These are phyloP conservation scores for Temnothorax curvispinosus DNA, from an alignment of 1,140 invertebrate genomes.

Conservation along the genomic window DNA sequence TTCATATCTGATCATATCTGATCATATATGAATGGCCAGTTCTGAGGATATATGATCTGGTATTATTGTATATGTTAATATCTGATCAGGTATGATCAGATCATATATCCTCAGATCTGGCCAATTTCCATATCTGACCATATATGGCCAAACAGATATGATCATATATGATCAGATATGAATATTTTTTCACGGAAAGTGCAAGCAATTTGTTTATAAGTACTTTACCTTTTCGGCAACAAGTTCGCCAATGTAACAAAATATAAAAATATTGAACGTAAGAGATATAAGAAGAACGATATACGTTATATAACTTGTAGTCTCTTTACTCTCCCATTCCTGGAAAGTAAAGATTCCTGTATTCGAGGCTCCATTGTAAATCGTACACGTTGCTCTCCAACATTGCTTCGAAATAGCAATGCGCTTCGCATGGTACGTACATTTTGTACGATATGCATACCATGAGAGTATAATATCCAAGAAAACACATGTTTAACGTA, in stretches of 20 bases:
- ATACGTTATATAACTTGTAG: slow-evolving; percentile 60
- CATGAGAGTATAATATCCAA: slow-evolving; percentile 67
- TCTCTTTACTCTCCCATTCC: slow-evolving; percentile 65
- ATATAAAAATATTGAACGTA: slow-evolving; percentile 75
- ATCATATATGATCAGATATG: too few relatives aligned
- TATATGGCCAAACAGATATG: too few relatives aligned
- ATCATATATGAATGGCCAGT: too few relatives aligned
- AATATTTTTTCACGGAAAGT: neutral
- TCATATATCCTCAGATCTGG: too few relatives aligned
- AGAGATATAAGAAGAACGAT: slow-evolving; percentile 66
- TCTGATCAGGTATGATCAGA: too few relatives aligned
- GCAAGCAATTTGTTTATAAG: neutral
- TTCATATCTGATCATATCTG: too few relatives aligned
- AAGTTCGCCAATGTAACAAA: slow-evolving; percentile 76
- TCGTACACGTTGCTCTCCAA: neutral
- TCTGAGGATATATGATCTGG: too few relatives aligned
- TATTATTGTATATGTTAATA: too few relatives aligned
- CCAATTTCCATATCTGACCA: too few relatives aligned
- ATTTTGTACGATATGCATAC: slow-evolving; percentile 56
- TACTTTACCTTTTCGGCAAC: slow-evolving; percentile 66
- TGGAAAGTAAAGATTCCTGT: slow-evolving; percentile 39
- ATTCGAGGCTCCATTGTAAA: slow-evolving; percentile 17
- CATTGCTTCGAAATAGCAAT: neutral
- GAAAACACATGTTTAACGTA: slow-evolving; percentile 63
- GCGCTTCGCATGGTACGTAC: slow-evolving; percentile 28